Base-by-base conservation (phyloP, 2,888 invertebrate species). In the Drosophila macrospina region DNA sequence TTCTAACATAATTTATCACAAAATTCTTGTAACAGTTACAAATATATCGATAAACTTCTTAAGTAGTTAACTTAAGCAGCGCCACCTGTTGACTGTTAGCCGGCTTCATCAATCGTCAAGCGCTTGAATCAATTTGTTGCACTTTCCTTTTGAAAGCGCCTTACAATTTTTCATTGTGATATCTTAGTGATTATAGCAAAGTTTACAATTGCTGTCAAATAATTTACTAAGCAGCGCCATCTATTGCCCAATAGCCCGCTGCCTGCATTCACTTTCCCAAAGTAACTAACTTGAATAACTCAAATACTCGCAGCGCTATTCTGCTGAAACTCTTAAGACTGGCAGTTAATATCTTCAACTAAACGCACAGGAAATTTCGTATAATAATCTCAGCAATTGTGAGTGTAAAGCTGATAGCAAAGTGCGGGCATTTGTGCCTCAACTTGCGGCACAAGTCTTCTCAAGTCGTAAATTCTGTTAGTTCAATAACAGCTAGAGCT, bases 391-490 rank as follows among this genome's bases (percentile, higher is more conserved):
- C 2, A 7, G 10, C 6, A 48, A 15, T 51, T 15, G 37, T 10
- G 15, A 15, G 15, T 24, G 15, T 24, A 1, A 44, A 16, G 1
- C 24, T 36, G 2, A 32, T 13, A 32, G 10, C 16, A 32, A 32
- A 32, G 16, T 8, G 15, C n/a, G n/a, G 5, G 3, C 13, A 24
- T 13, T 56, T 56, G 34, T 4, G 26, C 24, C 15, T 56, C 34
- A 45, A 13, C 34, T 26, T 16, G 39, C 10, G 8, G 41, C 59
- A 45, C 44, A 30, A n/a, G n/a, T n/a, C n/a, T n/a, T 42, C n/a
- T 44, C 57, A 42, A 47, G 45, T 37, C 55, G 42, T 42, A 69
- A 78, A 52, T 74, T 69, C 45, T 63, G 42, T n/a, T n/a, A n/a
- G n/a, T n/a, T n/a, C n/a, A n/a, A n/a, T n/a, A n/a, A n/a, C n/a